Percentiles rank a stretch among this genome's conserved stretches.
phyloP scores from a whole-genome alignment of 2,113 vertebrate genomes.

The Tenrec ecaudatus region DNA sequence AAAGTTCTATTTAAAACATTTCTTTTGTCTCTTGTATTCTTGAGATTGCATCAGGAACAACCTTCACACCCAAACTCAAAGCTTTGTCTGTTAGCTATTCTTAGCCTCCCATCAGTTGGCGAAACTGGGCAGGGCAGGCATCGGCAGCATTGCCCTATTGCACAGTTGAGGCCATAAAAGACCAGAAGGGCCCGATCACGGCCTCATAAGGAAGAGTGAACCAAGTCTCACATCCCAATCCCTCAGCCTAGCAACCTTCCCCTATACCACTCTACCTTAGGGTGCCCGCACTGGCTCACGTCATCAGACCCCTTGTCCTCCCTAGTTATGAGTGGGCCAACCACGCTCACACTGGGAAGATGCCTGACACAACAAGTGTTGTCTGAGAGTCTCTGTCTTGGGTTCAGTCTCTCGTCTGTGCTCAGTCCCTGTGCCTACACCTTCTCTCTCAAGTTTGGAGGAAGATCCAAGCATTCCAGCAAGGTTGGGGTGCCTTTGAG shows the following conservation, averaged over 20 bases:
- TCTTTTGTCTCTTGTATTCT: not conserved
- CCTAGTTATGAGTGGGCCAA: not conserved
- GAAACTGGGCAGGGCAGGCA: not conserved
- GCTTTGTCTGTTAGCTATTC: not conserved
- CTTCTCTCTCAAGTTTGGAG: not conserved
- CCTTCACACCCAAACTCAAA: not conserved
- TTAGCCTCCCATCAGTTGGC: not conserved
- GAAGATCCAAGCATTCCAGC: not conserved
- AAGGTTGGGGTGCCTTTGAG: not conserved
- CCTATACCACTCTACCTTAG: not conserved
- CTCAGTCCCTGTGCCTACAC: not conserved
- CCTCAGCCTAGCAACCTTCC: not conserved
- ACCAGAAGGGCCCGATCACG: not conserved
- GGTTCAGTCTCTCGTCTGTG: not conserved
- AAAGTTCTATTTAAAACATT: not conserved
- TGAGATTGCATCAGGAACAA: constrained; percentile 26
- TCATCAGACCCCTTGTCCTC: not conserved
- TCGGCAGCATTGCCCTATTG: not conserved
- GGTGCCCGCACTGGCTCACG: not conserved
- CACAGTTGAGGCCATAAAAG: not conserved
- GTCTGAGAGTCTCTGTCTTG: not conserved
- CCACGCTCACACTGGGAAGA: too few relatives aligned
- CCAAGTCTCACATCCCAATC: not conserved
- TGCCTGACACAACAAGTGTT: not conserved
- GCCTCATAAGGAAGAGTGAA: not conserved